Conservation (phyloP, 1,140 invertebrate genomes). For the Dinoponera quadriceps region DNA sequence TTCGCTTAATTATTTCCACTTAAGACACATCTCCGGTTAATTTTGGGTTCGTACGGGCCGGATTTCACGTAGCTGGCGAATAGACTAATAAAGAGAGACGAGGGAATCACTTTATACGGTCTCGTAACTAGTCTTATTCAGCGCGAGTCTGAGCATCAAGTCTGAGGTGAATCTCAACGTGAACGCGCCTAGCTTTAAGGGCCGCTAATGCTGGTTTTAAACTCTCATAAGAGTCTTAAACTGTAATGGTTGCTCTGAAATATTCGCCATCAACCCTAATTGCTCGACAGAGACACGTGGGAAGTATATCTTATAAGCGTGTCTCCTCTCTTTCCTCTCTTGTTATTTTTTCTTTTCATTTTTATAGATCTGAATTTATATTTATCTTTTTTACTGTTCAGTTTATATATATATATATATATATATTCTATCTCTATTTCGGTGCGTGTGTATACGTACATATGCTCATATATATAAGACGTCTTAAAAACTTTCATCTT, state of each 20-base stretch:
- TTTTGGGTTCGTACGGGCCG: background rate
- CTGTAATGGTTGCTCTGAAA: background rate
- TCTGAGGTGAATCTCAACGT: background rate
- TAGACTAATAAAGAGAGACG: background rate
- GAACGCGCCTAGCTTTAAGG: background rate
- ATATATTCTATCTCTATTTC: too few relatives aligned
- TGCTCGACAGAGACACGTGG: background rate
- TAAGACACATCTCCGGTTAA: background rate
- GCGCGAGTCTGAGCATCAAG: background rate
- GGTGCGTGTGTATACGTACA: too few relatives aligned
- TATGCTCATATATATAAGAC: too few relatives aligned
- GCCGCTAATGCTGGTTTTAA: background rate
- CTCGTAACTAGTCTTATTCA: background rate
- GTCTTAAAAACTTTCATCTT: too few relatives aligned
- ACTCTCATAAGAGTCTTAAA: conserved; percentile 9
- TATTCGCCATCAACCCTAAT: background rate
- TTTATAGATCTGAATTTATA: too few relatives aligned
- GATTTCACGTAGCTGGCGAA: background rate
- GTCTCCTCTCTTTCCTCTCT: too few relatives aligned
- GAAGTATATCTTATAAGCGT: background rate
- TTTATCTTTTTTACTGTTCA: too few relatives aligned
- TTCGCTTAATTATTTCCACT: background rate
- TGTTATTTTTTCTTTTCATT: too few relatives aligned
- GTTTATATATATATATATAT: too few relatives aligned
- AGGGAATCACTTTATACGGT: background rate